Evolutionary conservation across 92 coral and sea anemone species (phyloP).

Genomic region (Palythoa grandis): DNA sequence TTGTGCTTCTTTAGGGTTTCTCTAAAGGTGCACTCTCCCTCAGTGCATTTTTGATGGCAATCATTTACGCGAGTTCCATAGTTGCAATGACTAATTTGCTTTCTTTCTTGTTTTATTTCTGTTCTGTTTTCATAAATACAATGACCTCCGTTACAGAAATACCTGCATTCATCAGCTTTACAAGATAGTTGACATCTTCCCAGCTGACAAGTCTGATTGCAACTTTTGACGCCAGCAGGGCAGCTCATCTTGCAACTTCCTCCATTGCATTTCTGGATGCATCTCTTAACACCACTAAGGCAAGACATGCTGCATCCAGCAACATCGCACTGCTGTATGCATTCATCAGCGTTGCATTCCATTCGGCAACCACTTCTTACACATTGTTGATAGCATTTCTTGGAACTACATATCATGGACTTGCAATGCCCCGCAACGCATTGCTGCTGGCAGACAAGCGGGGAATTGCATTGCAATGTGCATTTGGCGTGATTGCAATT

Average conservation of each 20-base stretch:
- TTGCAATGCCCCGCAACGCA: slow-evolving; percentile 62
- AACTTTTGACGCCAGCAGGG: slow-evolving; percentile 54
- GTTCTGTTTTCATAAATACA: slow-evolving; percentile 26
- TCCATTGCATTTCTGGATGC: slow-evolving; percentile 63
- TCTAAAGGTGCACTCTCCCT: slow-evolving; percentile 47
- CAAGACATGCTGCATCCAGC: slow-evolving; percentile 69
- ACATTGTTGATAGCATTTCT: slow-evolving; percentile 59
- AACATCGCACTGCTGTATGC: slow-evolving; percentile 56
- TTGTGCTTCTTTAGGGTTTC: slow-evolving; percentile 52
- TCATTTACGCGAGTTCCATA: slow-evolving; percentile 13
- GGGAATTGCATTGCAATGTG: slow-evolving; percentile 46
- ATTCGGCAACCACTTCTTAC: slow-evolving; percentile 59
- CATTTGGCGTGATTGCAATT: slow-evolving; percentile 64
- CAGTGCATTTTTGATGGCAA: slow-evolving; percentile 53
- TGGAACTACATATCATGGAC: slow-evolving; percentile 56
- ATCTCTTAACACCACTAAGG: slow-evolving; percentile 36
- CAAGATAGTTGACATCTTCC: slow-evolving; percentile 65
- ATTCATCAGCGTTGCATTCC: slow-evolving; percentile 51
- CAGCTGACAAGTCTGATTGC: slow-evolving; percentile 59
- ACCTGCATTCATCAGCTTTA: slow-evolving; percentile 51
- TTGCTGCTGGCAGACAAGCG: slow-evolving; percentile 49
- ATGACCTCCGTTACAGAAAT: slow-evolving; percentile 58
- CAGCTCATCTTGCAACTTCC: slow-evolving; percentile 71
- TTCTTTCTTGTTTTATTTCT: not conserved
- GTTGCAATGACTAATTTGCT: slow-evolving; percentile 10